Evolutionary conservation across 2,797 vertebrate genomes (phyloP).

Genomic region (Synanceia verrucosa): DNA sequence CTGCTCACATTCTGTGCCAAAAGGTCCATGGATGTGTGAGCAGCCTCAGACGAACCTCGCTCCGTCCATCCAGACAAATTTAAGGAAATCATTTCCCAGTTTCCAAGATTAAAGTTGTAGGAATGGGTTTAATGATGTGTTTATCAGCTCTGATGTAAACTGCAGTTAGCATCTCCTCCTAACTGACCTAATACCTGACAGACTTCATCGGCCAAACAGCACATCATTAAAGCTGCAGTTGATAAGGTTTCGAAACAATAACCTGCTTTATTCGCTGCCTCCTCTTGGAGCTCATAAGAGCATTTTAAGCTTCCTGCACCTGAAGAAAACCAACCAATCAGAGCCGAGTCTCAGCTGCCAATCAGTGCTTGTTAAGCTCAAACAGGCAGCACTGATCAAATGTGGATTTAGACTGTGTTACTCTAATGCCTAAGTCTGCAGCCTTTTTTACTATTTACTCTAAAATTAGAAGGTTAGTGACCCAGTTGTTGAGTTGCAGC

Average conservation of each 20-base stretch:
- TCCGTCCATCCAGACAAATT: neutral
- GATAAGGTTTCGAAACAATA: neutral
- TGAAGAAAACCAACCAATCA: neutral
- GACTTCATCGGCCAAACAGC: neutral
- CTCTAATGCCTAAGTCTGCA: neutral
- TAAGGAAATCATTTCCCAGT: neutral
- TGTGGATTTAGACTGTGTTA: neutral
- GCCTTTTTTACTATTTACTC: neutral
- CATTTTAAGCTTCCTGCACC: neutral
- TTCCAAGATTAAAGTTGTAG: neutral
- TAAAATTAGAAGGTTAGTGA: neutral
- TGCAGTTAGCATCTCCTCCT: neutral
- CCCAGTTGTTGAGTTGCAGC: no score
- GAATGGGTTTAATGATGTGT: neutral
- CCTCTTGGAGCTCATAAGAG: neutral
- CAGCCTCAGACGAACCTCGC: conserved; percentile 25
- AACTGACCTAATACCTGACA: neutral
- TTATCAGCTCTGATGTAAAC: neutral
- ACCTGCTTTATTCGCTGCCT: neutral
- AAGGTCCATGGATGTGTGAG: conserved; percentile 28
- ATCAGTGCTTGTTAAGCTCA: neutral
- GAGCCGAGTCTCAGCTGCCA: neutral
- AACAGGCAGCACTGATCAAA: neutral
- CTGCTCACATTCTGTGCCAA: conserved; percentile 36
- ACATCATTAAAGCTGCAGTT: neutral